Base-by-base conservation (phyloP, 2,797 vertebrate species). In the Scyliorhinus canicula region DNA sequence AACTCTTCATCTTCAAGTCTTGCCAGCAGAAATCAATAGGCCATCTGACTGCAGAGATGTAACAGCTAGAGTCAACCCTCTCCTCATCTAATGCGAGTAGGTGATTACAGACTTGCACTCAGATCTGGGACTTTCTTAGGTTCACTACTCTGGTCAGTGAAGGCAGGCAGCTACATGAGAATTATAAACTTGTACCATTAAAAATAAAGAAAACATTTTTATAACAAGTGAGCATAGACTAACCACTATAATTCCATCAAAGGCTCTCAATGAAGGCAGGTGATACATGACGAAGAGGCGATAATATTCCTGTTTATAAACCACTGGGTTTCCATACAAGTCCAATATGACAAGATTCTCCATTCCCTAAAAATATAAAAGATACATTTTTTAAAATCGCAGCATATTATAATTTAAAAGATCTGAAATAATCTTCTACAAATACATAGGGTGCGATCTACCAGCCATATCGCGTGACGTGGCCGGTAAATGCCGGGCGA, bases 281-380 rank as follows among this genome's bases (percentile, higher is more conserved):
- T 98, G 98, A 96, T 98, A 99, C 95, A 99, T 97, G 47, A 98
- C 96, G 95, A 98, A 98, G 90, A 98, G 97, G 14, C 98, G 96
- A 96, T 98, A 99, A 96, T 98, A 98, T 96, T 98, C 98, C 96
- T 98, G 96, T 95, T 97, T 98, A 96, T 97, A 97, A 60, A 97
- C 96, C 95, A 98, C 96, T 95, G 98, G 97, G 95, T 99, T 99
- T 95, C 98, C 97, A 95, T 97, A 97, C 77, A 98, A 96, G 96
- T 98, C 97, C 95, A 99, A 96, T 96, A 99, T 98, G 71, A 98
- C 96, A 95, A 99, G 97, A 95, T 97, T 98, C 95, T 96, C 96
- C 95, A 99, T 96, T 95, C 96, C 96, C 98, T 99, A 93, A 55
- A 86, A 90, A 95, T 21, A 82, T 74, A 74, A 57, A 86, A 60